These are phyloP conservation scores for Trinectes maculatus DNA, from an alignment of 2,113 vertebrate species.

Conservation along the genomic window DNA sequence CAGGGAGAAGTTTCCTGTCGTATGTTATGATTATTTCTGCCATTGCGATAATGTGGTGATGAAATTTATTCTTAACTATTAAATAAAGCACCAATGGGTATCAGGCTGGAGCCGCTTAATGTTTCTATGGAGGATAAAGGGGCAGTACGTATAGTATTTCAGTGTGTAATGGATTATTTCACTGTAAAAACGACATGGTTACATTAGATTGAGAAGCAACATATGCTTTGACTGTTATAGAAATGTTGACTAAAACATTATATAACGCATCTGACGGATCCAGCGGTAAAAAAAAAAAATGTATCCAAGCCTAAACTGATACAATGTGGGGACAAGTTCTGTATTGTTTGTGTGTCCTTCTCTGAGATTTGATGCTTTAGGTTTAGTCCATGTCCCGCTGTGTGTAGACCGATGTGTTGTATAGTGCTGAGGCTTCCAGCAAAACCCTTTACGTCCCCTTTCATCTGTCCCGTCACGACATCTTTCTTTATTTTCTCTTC, in stretches of 20 bases:
- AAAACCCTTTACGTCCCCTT: slow-evolving; percentile 33
- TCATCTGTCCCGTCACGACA: slow-evolving; percentile 12
- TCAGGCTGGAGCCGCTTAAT: neutral
- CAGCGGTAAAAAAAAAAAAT: slow-evolving; percentile 8
- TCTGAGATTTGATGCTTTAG: slow-evolving; percentile 6
- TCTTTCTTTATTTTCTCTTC: slow-evolving; percentile 20
- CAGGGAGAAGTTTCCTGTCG: neutral
- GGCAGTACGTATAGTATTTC: neutral
- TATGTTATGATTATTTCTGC: slow-evolving; percentile 3
- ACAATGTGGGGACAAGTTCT: slow-evolving; percentile 10
- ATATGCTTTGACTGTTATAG: neutral
- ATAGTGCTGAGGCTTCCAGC: slow-evolving; percentile 24
- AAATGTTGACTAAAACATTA: neutral
- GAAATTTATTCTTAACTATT: slow-evolving; percentile 1
- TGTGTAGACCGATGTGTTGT: slow-evolving; percentile 43
- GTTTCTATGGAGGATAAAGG: neutral
- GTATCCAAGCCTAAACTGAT: neutral
- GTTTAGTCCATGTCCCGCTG: slow-evolving; percentile 35
- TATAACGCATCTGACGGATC: neutral
- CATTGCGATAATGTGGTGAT: neutral
- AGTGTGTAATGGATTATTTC: neutral
- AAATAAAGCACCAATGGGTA: neutral
- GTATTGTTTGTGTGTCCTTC: slow-evolving; percentile 9
- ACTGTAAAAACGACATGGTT: no score
- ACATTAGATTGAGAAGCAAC: neutral